Evolutionary conservation across 2,113 vertebrate species (phyloP).

Genomic region (Rhipidura dahli): DNA sequence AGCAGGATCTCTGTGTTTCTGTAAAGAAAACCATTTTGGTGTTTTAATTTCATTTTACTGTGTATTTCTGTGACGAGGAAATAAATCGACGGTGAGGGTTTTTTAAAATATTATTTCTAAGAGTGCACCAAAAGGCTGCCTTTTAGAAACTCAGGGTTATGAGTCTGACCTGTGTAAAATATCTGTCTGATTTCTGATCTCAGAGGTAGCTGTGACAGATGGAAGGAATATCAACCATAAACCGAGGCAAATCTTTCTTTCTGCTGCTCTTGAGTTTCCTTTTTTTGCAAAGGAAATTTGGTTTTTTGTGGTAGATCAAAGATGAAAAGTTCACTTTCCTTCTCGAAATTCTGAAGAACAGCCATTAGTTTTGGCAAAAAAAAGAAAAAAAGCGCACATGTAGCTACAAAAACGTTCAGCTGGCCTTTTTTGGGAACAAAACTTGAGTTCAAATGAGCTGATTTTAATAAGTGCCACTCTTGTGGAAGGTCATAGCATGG

Average conservation of each 20-base stretch:
- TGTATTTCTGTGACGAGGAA: neutral
- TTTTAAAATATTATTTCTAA: neutral
- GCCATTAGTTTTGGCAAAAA: neutral
- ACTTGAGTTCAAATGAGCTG: neutral
- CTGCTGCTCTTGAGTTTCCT: neutral
- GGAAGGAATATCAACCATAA: neutral
- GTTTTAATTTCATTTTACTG: neutral
- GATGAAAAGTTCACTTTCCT: neutral
- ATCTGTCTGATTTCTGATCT: neutral
- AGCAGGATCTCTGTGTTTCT: neutral
- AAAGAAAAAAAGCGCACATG: neutral
- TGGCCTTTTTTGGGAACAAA: neutral
- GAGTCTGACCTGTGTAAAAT: neutral
- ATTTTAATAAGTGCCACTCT: neutral
- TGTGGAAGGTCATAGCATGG: neutral
- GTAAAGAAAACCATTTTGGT: neutral
- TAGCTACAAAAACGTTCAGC: neutral
- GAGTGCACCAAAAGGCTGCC: neutral
- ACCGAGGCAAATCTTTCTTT: neutral
- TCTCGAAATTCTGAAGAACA: neutral
- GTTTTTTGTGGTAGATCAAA: neutral
- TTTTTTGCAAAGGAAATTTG: neutral
- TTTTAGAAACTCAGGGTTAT: slow-evolving; percentile 43
- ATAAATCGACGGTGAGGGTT: fast-evolving
- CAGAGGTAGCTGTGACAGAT: neutral